phyloP scores from a whole-genome alignment of 2,888 invertebrate species.

The Limnephilus rhombicus region DNA sequence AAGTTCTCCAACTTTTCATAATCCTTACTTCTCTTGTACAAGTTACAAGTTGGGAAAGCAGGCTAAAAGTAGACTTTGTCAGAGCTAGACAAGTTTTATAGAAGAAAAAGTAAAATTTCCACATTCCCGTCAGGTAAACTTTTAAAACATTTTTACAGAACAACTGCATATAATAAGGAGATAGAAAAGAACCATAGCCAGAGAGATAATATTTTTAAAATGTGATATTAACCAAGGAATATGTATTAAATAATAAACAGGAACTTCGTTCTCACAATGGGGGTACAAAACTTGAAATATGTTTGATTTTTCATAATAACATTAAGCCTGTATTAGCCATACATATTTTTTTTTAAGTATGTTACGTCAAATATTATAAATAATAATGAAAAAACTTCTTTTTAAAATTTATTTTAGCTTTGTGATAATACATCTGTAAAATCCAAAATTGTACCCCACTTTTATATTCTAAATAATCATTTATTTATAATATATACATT shows the following conservation, averaged over 20 bases:
- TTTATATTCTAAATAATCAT: neutral
- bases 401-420: neutral
- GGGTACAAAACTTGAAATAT: neutral
- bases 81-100: neutral
- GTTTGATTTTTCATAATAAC: conserved; percentile 6
- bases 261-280: conserved; percentile 59
- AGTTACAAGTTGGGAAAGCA: neutral
- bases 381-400: neutral
- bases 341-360: neutral
- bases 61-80: neutral
- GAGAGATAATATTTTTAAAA: neutral
- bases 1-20: neutral
- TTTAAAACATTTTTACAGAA: neutral
- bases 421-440: neutral
- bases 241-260: conserved; percentile 58
- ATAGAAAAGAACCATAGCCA: neutral
- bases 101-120: neutral
- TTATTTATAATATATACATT: neutral
- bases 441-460: neutral
- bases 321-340: neutral
- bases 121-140: neutral
- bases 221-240: conserved; percentile 9
- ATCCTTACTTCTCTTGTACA: neutral
- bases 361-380: neutral
- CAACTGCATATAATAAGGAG: neutral